Evolutionary conservation across 1,140 invertebrate genomes (phyloP).

Genomic region (Drosophila azteca): DNA sequence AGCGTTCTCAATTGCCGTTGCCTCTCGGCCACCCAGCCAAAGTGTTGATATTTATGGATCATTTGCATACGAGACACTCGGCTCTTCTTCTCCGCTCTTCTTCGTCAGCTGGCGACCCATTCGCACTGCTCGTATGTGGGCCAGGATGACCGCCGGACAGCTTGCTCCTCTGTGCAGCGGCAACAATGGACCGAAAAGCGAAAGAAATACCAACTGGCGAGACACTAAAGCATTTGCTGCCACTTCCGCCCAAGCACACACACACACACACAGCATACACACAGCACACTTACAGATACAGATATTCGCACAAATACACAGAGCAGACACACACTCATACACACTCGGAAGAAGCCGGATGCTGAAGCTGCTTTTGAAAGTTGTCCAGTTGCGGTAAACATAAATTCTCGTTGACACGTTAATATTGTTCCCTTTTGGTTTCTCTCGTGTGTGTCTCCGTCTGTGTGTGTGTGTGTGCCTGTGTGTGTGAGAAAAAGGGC

Average conservation of each 20-base stretch:
- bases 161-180: constrained; percentile 16
- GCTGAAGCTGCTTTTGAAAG: constrained; percentile 78
- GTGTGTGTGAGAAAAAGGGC: constrained; percentile 11
- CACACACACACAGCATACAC: constrained; percentile 15
- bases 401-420: constrained; percentile 82
- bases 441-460: constrained; percentile 1
- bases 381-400: constrained; percentile 82
- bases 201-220: constrained; percentile 76
- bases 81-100: neutral
- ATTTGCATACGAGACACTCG: constrained; percentile 69
- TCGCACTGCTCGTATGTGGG: constrained; percentile 40
- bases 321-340: constrained; percentile 18
- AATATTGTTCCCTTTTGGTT: constrained; percentile 82
- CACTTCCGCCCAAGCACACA: constrained; percentile 61
- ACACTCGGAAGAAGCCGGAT: constrained; percentile 31
- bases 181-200: constrained; percentile 45
- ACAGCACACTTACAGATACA: constrained; percentile 15
- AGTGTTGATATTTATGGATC: constrained; percentile 82
- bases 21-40: constrained; percentile 37
- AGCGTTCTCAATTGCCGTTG: constrained; percentile 63
- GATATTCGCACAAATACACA: constrained; percentile 2
- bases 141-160: constrained; percentile 21
- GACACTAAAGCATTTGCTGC: constrained; percentile 81
- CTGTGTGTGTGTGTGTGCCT: constrained; percentile 26
- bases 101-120: neutral